These are phyloP conservation scores for Chymomyza procnemis DNA, from an alignment of 2,888 invertebrate species.

Conservation along the genomic window DNA sequence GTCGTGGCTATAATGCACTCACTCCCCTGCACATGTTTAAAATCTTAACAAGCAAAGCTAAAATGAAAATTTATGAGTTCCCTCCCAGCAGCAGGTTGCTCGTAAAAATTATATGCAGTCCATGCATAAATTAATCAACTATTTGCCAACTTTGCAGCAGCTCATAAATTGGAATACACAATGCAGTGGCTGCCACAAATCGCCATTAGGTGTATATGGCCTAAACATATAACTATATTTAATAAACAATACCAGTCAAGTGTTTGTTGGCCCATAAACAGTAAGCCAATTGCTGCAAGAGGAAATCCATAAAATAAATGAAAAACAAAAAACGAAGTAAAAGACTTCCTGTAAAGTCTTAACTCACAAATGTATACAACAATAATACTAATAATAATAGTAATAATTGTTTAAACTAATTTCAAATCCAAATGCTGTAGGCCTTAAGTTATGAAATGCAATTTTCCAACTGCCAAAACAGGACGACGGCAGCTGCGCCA, in stretches of 20 bases:
- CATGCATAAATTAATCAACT: conserved; percentile 1
- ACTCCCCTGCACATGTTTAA: not conserved
- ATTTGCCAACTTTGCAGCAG: not conserved
- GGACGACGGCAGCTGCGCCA: not conserved
- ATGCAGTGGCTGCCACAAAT: not conserved
- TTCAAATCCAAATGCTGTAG: not conserved
- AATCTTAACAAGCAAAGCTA: not conserved
- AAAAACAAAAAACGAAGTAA: too few species aligned
- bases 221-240: not conserved
- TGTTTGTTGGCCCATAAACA: not conserved
- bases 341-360: not conserved
- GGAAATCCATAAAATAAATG: not conserved
- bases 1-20: too few species aligned
- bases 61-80: not conserved
- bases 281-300: not conserved
- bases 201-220: not conserved
- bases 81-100: not conserved
- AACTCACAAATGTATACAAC: not conserved
- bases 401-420: not conserved
- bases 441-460: conserved; percentile 11
- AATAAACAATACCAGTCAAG: not conserved
- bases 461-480: conserved; percentile 15
- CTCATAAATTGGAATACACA: not conserved
- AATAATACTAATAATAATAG: too few species aligned
- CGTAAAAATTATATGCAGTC: not conserved